These are phyloP conservation scores for Melanostoma scalare DNA, from an alignment of 2,888 invertebrate genomes.

Conservation along the genomic window DNA sequence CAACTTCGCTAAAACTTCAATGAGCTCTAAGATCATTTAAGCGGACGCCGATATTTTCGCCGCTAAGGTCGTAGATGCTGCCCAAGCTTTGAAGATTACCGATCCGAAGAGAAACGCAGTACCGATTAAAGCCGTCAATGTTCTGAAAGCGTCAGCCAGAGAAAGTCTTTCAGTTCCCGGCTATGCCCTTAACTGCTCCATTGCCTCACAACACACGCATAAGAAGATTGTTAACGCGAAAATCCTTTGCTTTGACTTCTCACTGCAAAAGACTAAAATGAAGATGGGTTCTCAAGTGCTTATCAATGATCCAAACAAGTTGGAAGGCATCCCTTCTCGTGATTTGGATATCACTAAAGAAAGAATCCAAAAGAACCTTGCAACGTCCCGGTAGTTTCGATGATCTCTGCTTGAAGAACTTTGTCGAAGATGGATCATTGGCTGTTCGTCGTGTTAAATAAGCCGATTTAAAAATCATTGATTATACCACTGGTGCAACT, in stretches of 20 bases:
- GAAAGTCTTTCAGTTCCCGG: conserved; percentile 95
- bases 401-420: conserved; percentile 99
- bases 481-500: conserved; percentile 98
- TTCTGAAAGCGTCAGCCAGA: conserved; percentile 97
- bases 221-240: conserved; percentile 95
- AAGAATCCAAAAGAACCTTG: conserved; percentile 96
- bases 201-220: conserved; percentile 97
- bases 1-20: conserved; percentile 98
- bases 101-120: conserved; percentile 91
- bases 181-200: conserved; percentile 98
- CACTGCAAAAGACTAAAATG: conserved; percentile 99
- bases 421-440: conserved; percentile 98
- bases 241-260: conserved; percentile 99
- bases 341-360: conserved; percentile 99
- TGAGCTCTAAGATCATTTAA: conserved; percentile 99
- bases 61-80: conserved; percentile 97
- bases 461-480: conserved; percentile 97
- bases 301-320: conserved; percentile 95
- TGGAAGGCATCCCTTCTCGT: conserved; percentile 96
- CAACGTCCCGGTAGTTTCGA: conserved; percentile 97
- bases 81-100: conserved; percentile 92
- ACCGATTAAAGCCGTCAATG: conserved; percentile 97
- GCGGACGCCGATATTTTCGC: conserved; percentile 98
- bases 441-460: conserved; percentile 98
- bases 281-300: conserved; percentile 98